Base-by-base conservation (phyloP, 2,797 vertebrate genomes). In the Etheostoma perlongum region DNA sequence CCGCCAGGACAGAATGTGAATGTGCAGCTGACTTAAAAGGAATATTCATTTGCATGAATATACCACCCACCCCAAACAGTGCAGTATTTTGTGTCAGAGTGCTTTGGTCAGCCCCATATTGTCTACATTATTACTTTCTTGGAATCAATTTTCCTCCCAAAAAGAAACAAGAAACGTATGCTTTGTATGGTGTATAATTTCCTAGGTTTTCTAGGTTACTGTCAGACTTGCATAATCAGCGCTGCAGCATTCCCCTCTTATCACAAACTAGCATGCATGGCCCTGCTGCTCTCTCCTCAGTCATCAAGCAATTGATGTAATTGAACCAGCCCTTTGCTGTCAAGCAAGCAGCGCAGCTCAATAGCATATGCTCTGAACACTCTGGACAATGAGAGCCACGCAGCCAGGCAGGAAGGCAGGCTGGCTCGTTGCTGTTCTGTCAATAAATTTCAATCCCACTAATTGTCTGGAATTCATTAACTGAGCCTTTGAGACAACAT, bases 391-490 rank as follows among this genome's bases (percentile, higher is more conserved):
- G 95, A 96, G 95, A 95, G 94, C 93, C 94, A 94, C 91, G 91
- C 94, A 96, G 90, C 86, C 85, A 72, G 90, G 88, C 91, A 91
- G 93, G 89, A 91, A 91, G 86, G 92, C 90, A 85, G 92, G 74
- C 91, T 73, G 85, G 86, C 88, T 90, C 78, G 90, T 92, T 67
- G 95, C 95, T 81, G 82, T 95, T 95, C 95, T 96, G 96, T 98
- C 97, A 96, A 98, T 98, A 97, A 95, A 98, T 97, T 97, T 97
- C 96, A 97, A 98, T 99, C 97, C 95, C 95, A 90, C 96, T 98
- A 97, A 99, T 97, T 98, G 96, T 96, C 92, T 94, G 86, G 96
- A 96, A 97, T 97, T 97, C 96, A 97, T 97, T 97, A 95, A 95
- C 91, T 90, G 92, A 95, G 95, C 94, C 95, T 89, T 94, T 92